Base-by-base conservation (phyloP, 2,797 vertebrate genomes). In the Platyrinchus mystaceus region DNA sequence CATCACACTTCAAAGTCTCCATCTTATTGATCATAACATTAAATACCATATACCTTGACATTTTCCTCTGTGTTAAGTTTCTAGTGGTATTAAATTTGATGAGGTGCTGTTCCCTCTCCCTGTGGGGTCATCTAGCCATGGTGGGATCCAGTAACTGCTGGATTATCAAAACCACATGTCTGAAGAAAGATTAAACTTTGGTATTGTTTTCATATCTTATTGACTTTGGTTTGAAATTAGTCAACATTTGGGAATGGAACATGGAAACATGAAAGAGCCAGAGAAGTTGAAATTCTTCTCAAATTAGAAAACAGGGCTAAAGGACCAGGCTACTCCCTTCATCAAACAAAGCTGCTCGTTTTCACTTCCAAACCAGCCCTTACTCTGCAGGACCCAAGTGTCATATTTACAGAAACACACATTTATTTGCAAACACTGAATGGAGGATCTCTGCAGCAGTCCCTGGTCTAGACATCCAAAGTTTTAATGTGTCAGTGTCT, bases 341-440 rank as follows among this genome's bases (percentile, higher is more conserved):
- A 36, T 63, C 30, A 71, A 49, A 52, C 2, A 53, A 75, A 78
- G 6, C 9, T 41, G 7, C 7, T 85, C 37, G 17, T 16, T 69
- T 64, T 68, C 28, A 58, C 12, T 55, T 64, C 36, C 39, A 59
- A 74, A 49, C 8, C 37, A 63, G 23, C 7, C 53, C 49, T 44
- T 9, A 39, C 10, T 2, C 22, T 46, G 10, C 1, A 0, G 30
- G 5, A 67, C 28, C 30, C 14, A n/a, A 37, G 20, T 34, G 74
- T 17, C 19, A 1, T 64, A 68, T 36, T 30, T 82, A 49, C 27
- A 83, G 68, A 74, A 85, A 70, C 5, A 53, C 21, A 28, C 11
- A 21, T 34, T 91, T 90, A 18, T 37, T 76, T 80, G 26, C 16
- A 58, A 78, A 36, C 30, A 71, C 11, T 26, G 24, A 58, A 16